Evolutionary conservation across 92 coral and sea anemone species (phyloP).

Genomic region (Phymanthus crucifer): DNA sequence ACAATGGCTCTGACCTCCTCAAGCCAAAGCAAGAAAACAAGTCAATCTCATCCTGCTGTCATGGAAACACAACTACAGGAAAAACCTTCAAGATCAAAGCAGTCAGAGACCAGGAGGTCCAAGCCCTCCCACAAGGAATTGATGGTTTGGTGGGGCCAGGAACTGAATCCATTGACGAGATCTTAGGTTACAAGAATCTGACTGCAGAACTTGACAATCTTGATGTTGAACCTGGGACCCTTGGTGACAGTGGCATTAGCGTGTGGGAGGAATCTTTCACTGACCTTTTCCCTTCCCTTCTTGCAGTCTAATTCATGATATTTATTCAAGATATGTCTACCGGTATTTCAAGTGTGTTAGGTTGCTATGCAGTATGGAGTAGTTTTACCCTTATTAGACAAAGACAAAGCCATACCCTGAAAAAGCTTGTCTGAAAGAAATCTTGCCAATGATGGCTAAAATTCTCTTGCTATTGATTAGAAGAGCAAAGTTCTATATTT

Average conservation of each 20-base stretch:
- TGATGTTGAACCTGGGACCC: constrained; percentile 75
- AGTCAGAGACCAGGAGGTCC: constrained; percentile 47
- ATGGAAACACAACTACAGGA: constrained; percentile 39
- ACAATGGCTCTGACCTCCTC: constrained; percentile 40
- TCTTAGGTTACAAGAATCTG: constrained; percentile 68
- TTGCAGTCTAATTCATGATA: constrained; percentile 64
- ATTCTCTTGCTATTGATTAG: neutral
- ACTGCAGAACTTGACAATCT: constrained; percentile 65
- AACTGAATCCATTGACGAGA: constrained; percentile 77
- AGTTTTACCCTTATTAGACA: neutral
- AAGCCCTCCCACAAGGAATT: constrained; percentile 51
- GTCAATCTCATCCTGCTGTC: constrained; percentile 65
- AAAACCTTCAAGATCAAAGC: constrained; percentile 40
- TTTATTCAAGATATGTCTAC: constrained; percentile 4
- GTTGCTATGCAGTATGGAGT: constrained; percentile 20
- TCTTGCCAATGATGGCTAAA: neutral
- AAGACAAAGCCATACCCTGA: neutral
- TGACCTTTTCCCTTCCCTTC: constrained; percentile 89
- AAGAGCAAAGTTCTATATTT: constrained; percentile 1
- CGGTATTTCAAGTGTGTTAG: constrained; percentile 9
- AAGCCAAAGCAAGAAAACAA: constrained; percentile 78
- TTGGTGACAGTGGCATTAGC: constrained; percentile 60
- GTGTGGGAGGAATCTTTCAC: constrained; percentile 99
- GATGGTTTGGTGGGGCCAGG: constrained; percentile 74
- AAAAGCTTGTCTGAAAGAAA: neutral